phyloP scores from a whole-genome alignment of 37 sponge, comb jelly and placozoan species.

The Axinella damicornis region DNA sequence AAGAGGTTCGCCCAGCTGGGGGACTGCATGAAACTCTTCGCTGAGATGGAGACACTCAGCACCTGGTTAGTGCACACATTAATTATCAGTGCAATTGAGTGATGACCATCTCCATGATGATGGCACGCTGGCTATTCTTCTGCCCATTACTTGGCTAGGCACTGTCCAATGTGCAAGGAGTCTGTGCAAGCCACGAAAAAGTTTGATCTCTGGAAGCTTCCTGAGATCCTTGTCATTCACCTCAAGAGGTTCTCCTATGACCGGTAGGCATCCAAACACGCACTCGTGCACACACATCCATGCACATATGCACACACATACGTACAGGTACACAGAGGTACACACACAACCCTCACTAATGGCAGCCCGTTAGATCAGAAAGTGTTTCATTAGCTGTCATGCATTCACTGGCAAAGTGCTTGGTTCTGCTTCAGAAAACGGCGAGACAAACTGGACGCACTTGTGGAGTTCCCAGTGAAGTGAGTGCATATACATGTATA shows the following conservation, averaged over 20 bases:
- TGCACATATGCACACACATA: not conserved
- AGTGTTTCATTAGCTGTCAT: no score
- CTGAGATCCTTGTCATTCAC: slow-evolving; percentile 92
- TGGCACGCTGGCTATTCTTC: no score
- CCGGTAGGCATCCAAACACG: slow-evolving; percentile 47
- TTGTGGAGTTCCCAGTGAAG: slow-evolving; percentile 90
- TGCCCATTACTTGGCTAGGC: slow-evolving; percentile 47
- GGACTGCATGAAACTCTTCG: slow-evolving; percentile 41
- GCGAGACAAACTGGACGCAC: slow-evolving; percentile 94
- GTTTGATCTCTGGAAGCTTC: slow-evolving; percentile 94
- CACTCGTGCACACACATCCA: not conserved
- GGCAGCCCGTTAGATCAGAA: not conserved
- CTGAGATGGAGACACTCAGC: slow-evolving; percentile 66
- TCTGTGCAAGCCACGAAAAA: slow-evolving; percentile 91
- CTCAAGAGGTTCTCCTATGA: slow-evolving; percentile 96
- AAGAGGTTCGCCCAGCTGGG: no score
- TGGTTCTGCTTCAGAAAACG: slow-evolving; percentile 38
- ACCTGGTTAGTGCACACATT: slow-evolving; percentile 55
- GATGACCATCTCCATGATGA: no score
- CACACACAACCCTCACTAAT: not conserved
- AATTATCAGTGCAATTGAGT: not conserved
- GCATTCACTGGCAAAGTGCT: no score
- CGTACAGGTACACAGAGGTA: not conserved
- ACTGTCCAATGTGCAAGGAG: slow-evolving; percentile 96
- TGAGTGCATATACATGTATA: no score